phyloP scores from a whole-genome alignment of 2,797 vertebrate genomes.

The Chaunax sp. region DNA sequence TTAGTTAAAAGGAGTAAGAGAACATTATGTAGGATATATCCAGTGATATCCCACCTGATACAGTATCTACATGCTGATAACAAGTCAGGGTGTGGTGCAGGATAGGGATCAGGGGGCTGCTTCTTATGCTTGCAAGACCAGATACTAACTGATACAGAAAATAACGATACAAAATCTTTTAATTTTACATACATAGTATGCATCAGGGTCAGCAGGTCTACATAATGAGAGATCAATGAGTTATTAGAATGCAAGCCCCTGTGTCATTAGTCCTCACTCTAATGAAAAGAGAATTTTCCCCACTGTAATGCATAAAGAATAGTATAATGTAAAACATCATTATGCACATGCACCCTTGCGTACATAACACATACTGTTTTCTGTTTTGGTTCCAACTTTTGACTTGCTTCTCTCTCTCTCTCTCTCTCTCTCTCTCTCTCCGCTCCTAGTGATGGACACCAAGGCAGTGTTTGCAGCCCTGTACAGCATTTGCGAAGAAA shows the following conservation, averaged over 20 bases:
- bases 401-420: conserved; percentile 3
- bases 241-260: not conserved
- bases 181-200: conserved; percentile 3
- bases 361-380: not conserved
- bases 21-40: conserved; percentile 55
- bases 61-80: conserved; percentile 55
- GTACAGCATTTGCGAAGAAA: conserved; percentile 88
- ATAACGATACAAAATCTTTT: not conserved
- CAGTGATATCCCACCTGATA: conserved; percentile 45
- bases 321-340: not conserved
- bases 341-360: not conserved
- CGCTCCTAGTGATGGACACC: conserved; percentile 87
- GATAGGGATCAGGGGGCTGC: conserved; percentile 26
- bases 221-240: not conserved
- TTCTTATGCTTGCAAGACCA: conserved; percentile 16
- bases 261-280: not conserved
- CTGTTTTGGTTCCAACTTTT: not conserved
- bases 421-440: conserved; percentile 12
- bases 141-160: conserved; percentile 6
- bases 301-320: not conserved
- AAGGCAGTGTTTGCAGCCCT: conserved; percentile 88
- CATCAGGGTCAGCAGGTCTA: not conserved
- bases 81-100: conserved; percentile 23
- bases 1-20: conserved; percentile 58
- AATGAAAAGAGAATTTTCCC: not conserved